Percentiles rank a stretch among this genome's conserved stretches.
Evolutionary conservation across 2,888 invertebrate species (phyloP).

Genomic region (Idaea aversata): DNA sequence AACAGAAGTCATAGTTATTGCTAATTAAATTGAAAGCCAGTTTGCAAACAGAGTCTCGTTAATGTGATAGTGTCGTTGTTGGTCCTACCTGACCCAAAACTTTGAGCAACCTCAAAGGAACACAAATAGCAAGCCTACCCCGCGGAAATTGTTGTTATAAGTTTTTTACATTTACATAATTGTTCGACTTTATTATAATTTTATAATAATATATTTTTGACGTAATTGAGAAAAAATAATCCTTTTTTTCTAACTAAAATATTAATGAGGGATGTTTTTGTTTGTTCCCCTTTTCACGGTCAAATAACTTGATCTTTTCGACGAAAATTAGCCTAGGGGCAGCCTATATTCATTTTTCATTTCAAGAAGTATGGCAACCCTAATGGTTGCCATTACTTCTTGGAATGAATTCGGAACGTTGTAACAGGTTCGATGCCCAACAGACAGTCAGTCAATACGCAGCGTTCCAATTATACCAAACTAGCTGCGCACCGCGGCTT

Average conservation of each 20-base stretch:
- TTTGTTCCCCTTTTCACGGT: too few species aligned
- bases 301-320: too few species aligned
- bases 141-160: conserved; percentile 42
- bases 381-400: too few species aligned
- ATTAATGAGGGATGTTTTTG: too few species aligned
- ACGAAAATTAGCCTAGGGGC: too few species aligned
- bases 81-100: conserved; percentile 57
- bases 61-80: conserved; percentile 61
- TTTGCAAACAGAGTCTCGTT: conserved; percentile 57
- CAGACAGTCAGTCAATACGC: too few species aligned
- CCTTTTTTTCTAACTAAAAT: neutral
- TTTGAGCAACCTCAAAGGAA: conserved; percentile 50
- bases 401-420: too few species aligned
- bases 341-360: too few species aligned
- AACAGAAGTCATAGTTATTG: conserved; percentile 24
- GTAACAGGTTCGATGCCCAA: too few species aligned
- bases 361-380: too few species aligned
- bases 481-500: too few species aligned
- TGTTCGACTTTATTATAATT: neutral
- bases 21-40: conserved; percentile 62
- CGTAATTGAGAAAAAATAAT: neutral
- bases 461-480: too few species aligned
- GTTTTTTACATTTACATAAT: conserved; percentile 40
- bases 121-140: conserved; percentile 33
- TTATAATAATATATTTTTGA: neutral